Evolutionary conservation across 30 jellyfish, hydroid and myxozoan species (phyloP).

Genomic region (Pelagia noctiluca): DNA sequence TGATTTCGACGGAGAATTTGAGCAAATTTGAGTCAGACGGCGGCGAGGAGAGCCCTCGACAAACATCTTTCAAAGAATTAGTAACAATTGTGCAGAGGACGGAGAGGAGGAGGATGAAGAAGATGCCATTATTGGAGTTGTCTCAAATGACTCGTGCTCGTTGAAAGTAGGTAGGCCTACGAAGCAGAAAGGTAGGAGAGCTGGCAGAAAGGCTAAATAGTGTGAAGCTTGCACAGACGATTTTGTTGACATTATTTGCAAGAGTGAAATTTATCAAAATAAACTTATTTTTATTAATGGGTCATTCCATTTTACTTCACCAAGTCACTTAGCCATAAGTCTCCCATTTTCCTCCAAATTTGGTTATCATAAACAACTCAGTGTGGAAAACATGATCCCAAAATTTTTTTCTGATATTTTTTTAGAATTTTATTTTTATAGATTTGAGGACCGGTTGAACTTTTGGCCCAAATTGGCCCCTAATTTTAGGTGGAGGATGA

Average conservation of each 20-base stretch:
- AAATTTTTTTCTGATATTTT: too few species aligned
- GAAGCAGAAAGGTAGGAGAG: conserved; percentile 32
- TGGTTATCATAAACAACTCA: too few species aligned
- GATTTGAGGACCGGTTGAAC: too few species aligned
- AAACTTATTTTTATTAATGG: conserved; percentile 40
- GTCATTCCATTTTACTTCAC: too few species aligned
- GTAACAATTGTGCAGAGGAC: conserved; percentile 17
- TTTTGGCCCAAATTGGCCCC: too few species aligned
- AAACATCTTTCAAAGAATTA: conserved; percentile 7
- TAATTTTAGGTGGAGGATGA: too few species aligned
- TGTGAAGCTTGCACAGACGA: conserved; percentile 34
- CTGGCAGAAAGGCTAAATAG: conserved; percentile 58
- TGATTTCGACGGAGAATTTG: not conserved
- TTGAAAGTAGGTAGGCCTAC: conserved; percentile 36
- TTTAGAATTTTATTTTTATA: too few species aligned
- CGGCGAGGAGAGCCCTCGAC: conserved; percentile 20
- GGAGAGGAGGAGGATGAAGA: conserved; percentile 36
- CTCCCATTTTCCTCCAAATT: too few species aligned
- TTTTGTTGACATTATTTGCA: conserved; percentile 33
- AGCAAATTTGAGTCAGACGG: not conserved
- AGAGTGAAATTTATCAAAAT: conserved; percentile 17
- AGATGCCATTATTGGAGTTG: conserved; percentile 6
- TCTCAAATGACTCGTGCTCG: conserved; percentile 26
- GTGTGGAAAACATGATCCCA: too few species aligned
- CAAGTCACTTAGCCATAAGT: too few species aligned